Conservation (phyloP, 2,113 vertebrate genomes). For the Argyrosomus japonicus region DNA sequence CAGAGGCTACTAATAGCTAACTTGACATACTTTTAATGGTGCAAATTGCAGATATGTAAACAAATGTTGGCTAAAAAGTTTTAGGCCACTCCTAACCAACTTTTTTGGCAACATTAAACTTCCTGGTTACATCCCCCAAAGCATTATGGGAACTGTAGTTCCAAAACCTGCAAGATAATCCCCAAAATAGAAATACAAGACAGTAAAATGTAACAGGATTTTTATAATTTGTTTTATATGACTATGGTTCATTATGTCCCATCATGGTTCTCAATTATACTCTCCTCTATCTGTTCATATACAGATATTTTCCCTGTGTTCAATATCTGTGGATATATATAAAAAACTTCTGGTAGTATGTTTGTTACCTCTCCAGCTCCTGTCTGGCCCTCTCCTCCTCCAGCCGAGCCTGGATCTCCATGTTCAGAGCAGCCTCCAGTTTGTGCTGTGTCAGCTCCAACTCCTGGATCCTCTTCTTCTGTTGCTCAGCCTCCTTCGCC, state of each 20-base stretch:
- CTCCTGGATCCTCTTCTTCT: constrained; percentile 82
- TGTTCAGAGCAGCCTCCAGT: constrained; percentile 81
- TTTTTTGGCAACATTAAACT: background rate
- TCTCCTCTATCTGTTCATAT: too few relatives aligned
- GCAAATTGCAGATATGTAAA: background rate
- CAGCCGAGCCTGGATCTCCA: constrained; percentile 82
- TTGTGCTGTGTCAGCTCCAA: constrained; percentile 82
- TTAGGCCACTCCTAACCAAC: background rate
- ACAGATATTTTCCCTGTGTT: background rate
- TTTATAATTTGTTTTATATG: too few relatives aligned
- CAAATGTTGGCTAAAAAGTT: background rate
- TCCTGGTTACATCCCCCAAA: background rate
- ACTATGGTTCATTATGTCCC: too few relatives aligned
- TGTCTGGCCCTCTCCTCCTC: constrained; percentile 81
- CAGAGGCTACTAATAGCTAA: background rate
- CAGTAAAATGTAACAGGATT: background rate
- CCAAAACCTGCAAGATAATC: background rate
- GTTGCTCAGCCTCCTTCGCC: constrained; percentile 77
- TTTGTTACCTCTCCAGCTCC: constrained; percentile 80
- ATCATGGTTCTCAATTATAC: background rate
- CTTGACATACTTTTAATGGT: background rate
- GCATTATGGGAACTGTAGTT: background rate
- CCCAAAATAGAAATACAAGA: background rate
- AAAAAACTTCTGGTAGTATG: background rate
- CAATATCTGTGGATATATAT: background rate